Evolutionary conservation across 2,888 invertebrate species (phyloP), one percentile per base, ranked within the genome.

Genomic region (Drosophila leonis): DNA sequence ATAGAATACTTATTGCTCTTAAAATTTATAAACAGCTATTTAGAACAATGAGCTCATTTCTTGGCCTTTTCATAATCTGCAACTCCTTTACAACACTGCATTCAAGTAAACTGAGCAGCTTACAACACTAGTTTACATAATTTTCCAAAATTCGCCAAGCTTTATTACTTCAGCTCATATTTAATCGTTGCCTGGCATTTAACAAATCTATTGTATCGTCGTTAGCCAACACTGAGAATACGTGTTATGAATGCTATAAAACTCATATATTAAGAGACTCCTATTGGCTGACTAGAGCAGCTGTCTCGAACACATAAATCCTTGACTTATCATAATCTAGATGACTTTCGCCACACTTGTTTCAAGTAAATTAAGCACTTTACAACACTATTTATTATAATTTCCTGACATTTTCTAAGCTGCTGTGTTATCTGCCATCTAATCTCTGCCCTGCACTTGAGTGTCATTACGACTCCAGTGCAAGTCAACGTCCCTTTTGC

Each of bases 361-460:
- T 27, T 33, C 33, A 20, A 51, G 8, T n/a, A 29, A 54, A 27
- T 31, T 31, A 31, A 13, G 55, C 55, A 42, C 41, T 56, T 56
- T 20, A 20, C 42, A 56, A 44, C 56, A 33, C 31, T 56, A 13
- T 42, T 42, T 15, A 31, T 20, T 20, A 18, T 56, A n/a, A 44
- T 20, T 56, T 44, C 31, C 33, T 33, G 20, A 44, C 24, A 44
- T 56, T 54, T 54, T 52, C 20, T 24, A 24, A 52, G 35, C 51
- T 35, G 31, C 44, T 15, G 20, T 31, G 18, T 27, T 20, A 29
- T 46, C 48, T 12, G 29, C n/a, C 35, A 37, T 52, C 60, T 55
- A 73, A 66, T 72, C 66, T 63, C 27, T 46, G 69, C 42, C 31
- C 54, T 67, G 73, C 69, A 69, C 54, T 78, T 61, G 57, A 72